Base-by-base conservation (phyloP, 2,113 vertebrate species). In the Malurus melanocephalus region DNA sequence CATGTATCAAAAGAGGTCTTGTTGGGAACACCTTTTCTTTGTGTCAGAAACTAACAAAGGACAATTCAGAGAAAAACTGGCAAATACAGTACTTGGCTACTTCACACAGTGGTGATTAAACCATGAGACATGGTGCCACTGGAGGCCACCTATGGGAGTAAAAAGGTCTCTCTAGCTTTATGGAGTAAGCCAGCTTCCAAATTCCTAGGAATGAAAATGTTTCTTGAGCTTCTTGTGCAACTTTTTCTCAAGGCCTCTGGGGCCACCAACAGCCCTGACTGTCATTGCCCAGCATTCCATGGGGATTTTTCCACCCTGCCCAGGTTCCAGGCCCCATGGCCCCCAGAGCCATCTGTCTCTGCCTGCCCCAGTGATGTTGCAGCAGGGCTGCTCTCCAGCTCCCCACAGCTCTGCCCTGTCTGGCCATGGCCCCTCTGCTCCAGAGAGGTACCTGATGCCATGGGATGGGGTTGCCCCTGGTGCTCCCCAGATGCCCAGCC, bases 391-490 rank as follows among this genome's bases (percentile, higher is more conserved):
- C 4, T 59, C 21, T 81, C 32, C 45, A 56, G 52, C n/a, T 84
- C 24, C 33, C 23, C 27, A 24, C 27, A 62, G n/a, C 45, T 40
- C n/a, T 86, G 38, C 26, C 23, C 56, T 64, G 57, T 3, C 4
- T 0, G 2, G 24, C 22, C 33, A 13, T 3, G 3, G 49, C 26
- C 8, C 42, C 0, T 0, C n/a, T 61, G 57, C 17, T 42, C 22
- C 28, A 27, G 19, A 40, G 33, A 46, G 18, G 18, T 69, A 45
- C 32, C 17, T 7, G 4, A 33, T 69, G 30, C 48, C 52, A 7
- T 26, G 30, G 38, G 26, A 43, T 57, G 33, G 30, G 18, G 11
- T 12, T 79, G 33, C 28, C 10, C n/a, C 11, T 2, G 1, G 13
- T 84, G 28, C 8, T 26, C 38, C 18, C 6, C 21, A 40, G 15